A percentile compares a stretch with the other conserved stretches of the same genome.
Evolutionary conservation across 2,113 vertebrate species (phyloP).

Genomic region (Prolemur simus): DNA sequence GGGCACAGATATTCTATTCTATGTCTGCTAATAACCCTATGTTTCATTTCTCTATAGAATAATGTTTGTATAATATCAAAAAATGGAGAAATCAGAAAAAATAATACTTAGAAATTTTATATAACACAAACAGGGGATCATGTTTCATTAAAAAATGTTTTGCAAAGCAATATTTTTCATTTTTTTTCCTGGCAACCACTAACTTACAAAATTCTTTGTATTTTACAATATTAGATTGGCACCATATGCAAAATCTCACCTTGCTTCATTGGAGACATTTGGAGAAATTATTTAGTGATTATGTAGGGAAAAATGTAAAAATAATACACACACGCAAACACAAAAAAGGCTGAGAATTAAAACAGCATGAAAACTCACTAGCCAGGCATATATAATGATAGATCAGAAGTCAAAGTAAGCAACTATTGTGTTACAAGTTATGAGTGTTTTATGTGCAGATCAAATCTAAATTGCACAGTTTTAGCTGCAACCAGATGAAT

Average conservation of each 20-base stretch:
- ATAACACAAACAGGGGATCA: not conserved
- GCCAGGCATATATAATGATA: not conserved
- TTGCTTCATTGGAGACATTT: not conserved
- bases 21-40: not conserved
- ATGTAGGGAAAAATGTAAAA: not conserved
- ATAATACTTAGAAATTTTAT: not conserved
- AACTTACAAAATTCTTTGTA: not conserved
- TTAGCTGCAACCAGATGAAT: slow-evolving; percentile 15
- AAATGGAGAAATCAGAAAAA: not conserved
- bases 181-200: not conserved
- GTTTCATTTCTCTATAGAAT: not conserved
- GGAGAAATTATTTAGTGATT: not conserved
- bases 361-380: not conserved
- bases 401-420: slow-evolving; percentile 38
- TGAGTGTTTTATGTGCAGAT: not conserved
- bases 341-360: not conserved
- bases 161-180: not conserved
- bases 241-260: not conserved
- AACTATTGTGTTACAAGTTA: not conserved
- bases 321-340: not conserved
- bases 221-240: not conserved
- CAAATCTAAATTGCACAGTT: slow-evolving; percentile 43
- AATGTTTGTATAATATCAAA: not conserved
- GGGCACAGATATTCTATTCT: not conserved
- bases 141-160: not conserved